phyloP scores from a whole-genome alignment of 2,888 invertebrate species.

The Chromoteleia sp. region DNA sequence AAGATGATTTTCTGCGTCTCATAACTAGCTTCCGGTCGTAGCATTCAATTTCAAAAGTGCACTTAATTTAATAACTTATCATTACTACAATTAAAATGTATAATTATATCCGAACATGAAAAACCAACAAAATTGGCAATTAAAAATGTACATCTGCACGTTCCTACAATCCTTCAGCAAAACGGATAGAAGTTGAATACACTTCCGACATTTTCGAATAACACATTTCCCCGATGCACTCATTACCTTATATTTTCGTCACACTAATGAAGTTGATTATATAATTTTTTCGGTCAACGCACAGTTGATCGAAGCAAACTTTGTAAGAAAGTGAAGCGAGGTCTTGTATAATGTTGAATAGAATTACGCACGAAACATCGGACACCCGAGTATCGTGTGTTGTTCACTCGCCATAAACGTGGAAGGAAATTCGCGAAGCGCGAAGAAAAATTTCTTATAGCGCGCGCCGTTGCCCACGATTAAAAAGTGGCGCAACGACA shows the following conservation, averaged over 20 bases:
- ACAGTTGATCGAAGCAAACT: constrained; percentile 40
- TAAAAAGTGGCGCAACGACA: constrained; percentile 69
- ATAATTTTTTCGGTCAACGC: constrained; percentile 51
- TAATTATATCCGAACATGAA: no score
- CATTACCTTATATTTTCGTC: constrained; percentile 26
- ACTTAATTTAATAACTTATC: no score
- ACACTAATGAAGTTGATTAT: constrained; percentile 19
- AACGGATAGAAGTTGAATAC: no score
- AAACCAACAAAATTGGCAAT: no score
- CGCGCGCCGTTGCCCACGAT: constrained; percentile 61
- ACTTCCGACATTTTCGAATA: no score
- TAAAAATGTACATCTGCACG: no score
- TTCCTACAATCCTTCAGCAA: no score
- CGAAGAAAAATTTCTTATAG: constrained; percentile 65
- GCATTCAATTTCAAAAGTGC: no score
- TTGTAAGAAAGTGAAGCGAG: constrained; percentile 51
- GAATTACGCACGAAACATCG: constrained; percentile 59
- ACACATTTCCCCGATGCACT: no score
- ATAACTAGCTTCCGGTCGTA: no score
- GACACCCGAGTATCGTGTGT: constrained; percentile 29
- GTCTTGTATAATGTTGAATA: constrained; percentile 59
- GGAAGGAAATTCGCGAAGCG: constrained; percentile 67
- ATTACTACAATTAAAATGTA: no score
- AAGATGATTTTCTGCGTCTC: no score
- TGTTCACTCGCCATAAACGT: constrained; percentile 33